Percentiles rank a stretch among this genome's conserved stretches.
phyloP scores from a whole-genome alignment of 2,113 vertebrate genomes.

The Passer domesticus region DNA sequence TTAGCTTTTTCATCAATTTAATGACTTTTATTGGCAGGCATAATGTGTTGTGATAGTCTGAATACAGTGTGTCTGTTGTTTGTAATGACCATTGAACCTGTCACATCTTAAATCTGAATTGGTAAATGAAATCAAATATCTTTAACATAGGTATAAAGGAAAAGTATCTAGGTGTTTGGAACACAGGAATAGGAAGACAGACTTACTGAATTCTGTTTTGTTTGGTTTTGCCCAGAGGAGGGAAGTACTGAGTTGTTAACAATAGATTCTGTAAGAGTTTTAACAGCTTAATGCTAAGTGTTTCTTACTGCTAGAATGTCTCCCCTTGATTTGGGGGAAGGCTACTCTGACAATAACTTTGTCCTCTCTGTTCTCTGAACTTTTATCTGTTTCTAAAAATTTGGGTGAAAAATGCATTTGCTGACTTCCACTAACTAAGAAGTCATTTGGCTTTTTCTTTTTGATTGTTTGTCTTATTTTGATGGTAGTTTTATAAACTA shows the following conservation, averaged over 20 bases:
- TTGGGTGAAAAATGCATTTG: background rate
- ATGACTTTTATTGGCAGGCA: background rate
- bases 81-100: background rate
- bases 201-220: background rate
- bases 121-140: background rate
- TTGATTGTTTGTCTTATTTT: background rate
- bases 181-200: background rate
- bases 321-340: background rate
- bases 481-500: background rate
- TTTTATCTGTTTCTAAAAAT: background rate
- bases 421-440: background rate
- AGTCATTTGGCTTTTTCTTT: background rate
- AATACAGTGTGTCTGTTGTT: background rate
- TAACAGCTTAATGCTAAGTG: background rate
- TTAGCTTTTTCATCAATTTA: background rate
- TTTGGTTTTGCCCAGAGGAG: background rate
- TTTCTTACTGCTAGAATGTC: background rate
- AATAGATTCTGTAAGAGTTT: background rate
- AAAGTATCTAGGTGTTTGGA: background rate
- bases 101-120: background rate
- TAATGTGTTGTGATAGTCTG: background rate
- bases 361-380: background rate
- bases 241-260: background rate
- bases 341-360: background rate
- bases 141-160: background rate